Evolutionary conservation across 2,797 vertebrate species (phyloP).

Genomic region (Cercopithecus neglectus): DNA sequence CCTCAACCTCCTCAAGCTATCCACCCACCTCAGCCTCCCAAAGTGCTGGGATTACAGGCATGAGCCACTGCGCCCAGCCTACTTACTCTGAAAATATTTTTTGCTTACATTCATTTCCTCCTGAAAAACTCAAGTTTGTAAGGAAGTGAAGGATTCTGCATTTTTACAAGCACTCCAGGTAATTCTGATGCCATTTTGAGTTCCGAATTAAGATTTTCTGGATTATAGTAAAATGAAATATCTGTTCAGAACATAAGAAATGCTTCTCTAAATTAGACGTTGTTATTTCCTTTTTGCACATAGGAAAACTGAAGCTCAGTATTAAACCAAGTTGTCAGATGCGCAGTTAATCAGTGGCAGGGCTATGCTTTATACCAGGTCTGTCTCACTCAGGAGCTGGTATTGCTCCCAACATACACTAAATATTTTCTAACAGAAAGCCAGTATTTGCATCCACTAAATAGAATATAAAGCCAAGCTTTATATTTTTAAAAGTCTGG

Average conservation of each 20-base stretch:
- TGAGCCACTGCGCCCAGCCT: not conserved
- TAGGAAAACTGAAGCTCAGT: not conserved
- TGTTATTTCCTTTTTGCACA: not conserved
- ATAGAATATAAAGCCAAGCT: not conserved
- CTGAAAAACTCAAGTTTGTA: not conserved
- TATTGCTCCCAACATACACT: fast-evolving
- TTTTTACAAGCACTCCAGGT: too few relatives aligned
- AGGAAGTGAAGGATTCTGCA: too few relatives aligned
- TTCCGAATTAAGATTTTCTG: not conserved
- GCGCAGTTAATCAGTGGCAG: too few relatives aligned
- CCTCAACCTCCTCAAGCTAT: not conserved
- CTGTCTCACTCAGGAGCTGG: not conserved
- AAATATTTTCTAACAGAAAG: not conserved
- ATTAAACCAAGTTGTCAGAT: fast-evolving
- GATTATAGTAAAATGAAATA: not conserved
- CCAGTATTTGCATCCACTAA: not conserved
- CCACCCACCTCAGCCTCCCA: not conserved
- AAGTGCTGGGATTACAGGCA: not conserved
- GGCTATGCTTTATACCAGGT: too few relatives aligned
- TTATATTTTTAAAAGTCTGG: not conserved
- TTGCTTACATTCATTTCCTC: not conserved
- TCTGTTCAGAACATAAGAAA: not conserved
- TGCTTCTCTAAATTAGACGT: fast-evolving
- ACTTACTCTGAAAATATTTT: not conserved
- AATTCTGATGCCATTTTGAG: not conserved